These are phyloP conservation scores for Beaufortia kweichowensis DNA, from an alignment of 2,113 vertebrate genomes.

Conservation along the genomic window DNA sequence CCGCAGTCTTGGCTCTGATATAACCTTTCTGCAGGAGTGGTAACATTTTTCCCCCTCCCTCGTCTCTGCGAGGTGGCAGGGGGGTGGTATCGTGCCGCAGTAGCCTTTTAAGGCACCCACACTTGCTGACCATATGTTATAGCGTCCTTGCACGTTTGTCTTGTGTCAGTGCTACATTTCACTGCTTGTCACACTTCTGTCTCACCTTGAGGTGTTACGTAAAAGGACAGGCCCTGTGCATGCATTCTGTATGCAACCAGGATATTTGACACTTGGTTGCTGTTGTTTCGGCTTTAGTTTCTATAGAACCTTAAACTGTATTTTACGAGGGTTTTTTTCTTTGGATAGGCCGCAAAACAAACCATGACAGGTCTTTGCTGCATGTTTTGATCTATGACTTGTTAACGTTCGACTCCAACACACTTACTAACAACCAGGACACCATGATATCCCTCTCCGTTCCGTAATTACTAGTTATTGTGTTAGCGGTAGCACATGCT, in stretches of 20 bases:
- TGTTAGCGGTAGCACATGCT: conserved; percentile 61
- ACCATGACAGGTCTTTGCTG: not conserved
- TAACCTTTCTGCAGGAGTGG: conserved; percentile 17
- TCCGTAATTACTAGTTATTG: conserved; percentile 21
- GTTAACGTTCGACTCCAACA: not conserved
- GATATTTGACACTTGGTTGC: conserved; percentile 39
- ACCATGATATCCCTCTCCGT: conserved; percentile 7
- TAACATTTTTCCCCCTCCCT: not conserved
- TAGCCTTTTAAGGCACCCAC: conserved; percentile 27
- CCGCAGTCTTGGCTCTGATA: conserved; percentile 39
- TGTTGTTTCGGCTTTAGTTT: not conserved
- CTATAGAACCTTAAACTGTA: conserved; percentile 9
- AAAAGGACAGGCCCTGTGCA: conserved; percentile 6
- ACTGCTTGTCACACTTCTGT: not conserved
- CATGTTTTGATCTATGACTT: not conserved
- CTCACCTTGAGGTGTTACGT: conserved; percentile 7
- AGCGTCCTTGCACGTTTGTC: not conserved
- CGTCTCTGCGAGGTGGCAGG: not conserved
- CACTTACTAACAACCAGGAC: conserved; percentile 22
- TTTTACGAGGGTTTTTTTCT: too few species aligned
- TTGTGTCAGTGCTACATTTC: conserved; percentile 35
- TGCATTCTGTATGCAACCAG: conserved; percentile 31
- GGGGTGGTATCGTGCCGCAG: conserved; percentile 12
- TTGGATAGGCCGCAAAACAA: not conserved
- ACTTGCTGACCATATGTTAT: conserved; percentile 21